phyloP scores from a whole-genome alignment of 2,888 invertebrate species.

The Phragmatobia fuliginosa region DNA sequence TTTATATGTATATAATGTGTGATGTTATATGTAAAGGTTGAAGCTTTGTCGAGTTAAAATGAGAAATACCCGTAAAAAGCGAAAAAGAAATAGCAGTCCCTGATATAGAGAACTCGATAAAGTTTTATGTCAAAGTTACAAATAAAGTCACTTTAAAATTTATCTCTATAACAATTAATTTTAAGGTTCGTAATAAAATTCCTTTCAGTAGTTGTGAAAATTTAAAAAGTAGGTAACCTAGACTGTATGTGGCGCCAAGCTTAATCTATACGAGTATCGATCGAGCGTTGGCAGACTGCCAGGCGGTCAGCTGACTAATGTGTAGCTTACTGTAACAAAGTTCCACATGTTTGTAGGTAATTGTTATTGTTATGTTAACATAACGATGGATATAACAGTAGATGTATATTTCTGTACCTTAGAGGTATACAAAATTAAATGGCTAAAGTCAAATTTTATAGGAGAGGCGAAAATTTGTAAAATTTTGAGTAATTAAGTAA shows the following conservation, averaged over 20 bases:
- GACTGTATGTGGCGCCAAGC: constrained; percentile 36
- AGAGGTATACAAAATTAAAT: no score
- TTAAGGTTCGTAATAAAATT: background rate
- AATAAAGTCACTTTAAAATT: background rate
- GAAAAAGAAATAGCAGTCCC: background rate
- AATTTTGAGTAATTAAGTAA: no score
- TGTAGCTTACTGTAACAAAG: background rate
- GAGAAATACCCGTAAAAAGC: no score
- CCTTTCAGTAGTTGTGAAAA: constrained; percentile 17
- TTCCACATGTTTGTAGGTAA: background rate
- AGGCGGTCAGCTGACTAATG: constrained; percentile 43
- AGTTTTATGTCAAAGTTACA: background rate
- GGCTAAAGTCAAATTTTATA: no score
- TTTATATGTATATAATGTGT: no score
- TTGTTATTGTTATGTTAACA: background rate
- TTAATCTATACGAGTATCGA: constrained; percentile 41
- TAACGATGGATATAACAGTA: no score
- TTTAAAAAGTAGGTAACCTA: constrained; percentile 24
- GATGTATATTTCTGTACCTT: no score
- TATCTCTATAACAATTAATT: background rate
- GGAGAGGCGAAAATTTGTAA: no score
- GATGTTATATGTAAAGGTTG: no score
- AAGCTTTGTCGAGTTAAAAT: background rate
- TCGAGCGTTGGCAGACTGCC: constrained; percentile 48
- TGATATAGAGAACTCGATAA: background rate